Conservation (phyloP, 1,140 invertebrate genomes). For the Pseudomyrmex sp. region DNA sequence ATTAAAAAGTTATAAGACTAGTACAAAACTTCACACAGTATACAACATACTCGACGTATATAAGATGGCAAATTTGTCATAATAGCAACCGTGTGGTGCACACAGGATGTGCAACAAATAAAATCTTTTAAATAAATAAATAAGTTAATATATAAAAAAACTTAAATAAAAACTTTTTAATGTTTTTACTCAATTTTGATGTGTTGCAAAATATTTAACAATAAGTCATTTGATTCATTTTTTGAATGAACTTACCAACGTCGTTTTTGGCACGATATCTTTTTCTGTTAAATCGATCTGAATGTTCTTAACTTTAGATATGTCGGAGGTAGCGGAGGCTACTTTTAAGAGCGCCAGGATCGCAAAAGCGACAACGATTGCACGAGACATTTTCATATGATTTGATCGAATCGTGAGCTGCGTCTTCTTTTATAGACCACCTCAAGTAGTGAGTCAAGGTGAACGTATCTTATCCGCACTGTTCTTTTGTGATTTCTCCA, state of each 20-base stretch:
- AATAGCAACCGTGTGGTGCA: too few species aligned
- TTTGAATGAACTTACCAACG: conserved; percentile 67
- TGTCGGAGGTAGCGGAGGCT: conserved; percentile 47
- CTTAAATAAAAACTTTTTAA: too few species aligned
- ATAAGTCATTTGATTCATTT: background rate
- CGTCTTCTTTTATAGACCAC: conserved; percentile 66
- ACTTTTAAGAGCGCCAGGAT: conserved; percentile 27
- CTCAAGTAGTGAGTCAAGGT: conserved; percentile 62
- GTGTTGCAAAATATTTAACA: background rate
- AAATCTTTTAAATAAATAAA: too few species aligned
- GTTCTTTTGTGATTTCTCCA: conserved; percentile 69
- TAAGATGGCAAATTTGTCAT: too few species aligned
- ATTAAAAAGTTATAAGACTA: too few species aligned
- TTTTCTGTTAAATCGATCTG: conserved; percentile 61
- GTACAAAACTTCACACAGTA: too few species aligned
- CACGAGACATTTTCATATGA: conserved; percentile 62
- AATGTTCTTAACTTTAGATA: conserved; percentile 64
- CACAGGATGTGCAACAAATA: too few species aligned
- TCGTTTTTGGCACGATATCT: conserved; percentile 62
- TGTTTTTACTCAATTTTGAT: too few species aligned
- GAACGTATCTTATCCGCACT: conserved; percentile 67
- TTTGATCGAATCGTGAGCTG: conserved; percentile 54
- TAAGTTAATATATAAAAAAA: too few species aligned
- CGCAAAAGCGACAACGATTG: conserved; percentile 37
- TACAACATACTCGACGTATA: too few species aligned